Conservation (phyloP, 2,113 vertebrate species). For the Isurus oxyrinchus region DNA sequence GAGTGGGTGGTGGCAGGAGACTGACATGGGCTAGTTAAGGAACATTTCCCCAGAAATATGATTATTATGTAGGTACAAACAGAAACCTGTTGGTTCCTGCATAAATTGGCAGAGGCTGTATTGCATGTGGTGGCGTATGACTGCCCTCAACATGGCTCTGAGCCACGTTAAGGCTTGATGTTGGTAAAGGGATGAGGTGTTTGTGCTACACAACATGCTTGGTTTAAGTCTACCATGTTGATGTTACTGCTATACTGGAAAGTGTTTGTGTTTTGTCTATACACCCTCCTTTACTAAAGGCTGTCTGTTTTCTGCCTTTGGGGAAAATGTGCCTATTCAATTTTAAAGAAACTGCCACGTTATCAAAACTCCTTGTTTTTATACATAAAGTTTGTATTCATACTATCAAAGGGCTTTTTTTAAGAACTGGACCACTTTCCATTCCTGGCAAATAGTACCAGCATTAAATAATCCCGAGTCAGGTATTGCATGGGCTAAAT, state of each 20-base stretch:
- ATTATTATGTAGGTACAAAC: not conserved
- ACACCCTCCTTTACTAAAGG: not conserved
- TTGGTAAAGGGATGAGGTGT: not conserved
- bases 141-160: not conserved
- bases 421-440: not conserved
- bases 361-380: not conserved
- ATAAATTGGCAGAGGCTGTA: not conserved
- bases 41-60: not conserved
- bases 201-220: no score
- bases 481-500: not conserved
- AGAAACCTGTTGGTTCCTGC: constrained; percentile 14
- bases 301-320: not conserved
- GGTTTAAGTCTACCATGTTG: not conserved
- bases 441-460: not conserved
- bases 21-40: not conserved
- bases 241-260: not conserved
- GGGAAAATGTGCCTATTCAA: not conserved
- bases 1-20: not conserved
- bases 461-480: not conserved
- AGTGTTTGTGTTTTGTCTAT: constrained; percentile 7
- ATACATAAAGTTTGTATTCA: not conserved
- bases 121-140: not conserved
- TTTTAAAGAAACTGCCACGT: not conserved
- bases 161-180: not conserved
- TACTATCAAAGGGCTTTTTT: not conserved